A percentile compares a stretch with the other conserved stretches of the same genome.
Conservation (phyloP, 2,888 invertebrate genomes). For the Ferrisia virgata region DNA sequence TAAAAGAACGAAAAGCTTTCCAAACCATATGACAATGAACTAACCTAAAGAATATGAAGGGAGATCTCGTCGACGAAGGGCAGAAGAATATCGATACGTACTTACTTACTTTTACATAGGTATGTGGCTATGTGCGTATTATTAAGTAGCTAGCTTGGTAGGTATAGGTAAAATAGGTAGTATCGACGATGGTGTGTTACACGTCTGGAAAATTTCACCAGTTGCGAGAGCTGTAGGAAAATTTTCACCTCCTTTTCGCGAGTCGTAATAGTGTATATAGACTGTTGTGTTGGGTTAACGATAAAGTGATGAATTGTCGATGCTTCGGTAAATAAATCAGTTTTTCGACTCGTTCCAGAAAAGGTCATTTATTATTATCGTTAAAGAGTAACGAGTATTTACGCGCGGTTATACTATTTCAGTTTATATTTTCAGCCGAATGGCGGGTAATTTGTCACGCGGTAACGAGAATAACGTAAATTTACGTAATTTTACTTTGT, state of each 20-base stretch:
- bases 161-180: neutral
- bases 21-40: neutral
- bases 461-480: constrained; percentile 5
- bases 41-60: neutral
- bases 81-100: neutral
- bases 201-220: neutral
- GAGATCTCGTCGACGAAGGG: neutral
- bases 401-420: constrained; percentile 25
- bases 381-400: constrained; percentile 28
- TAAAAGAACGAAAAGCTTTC: neutral
- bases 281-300: neutral
- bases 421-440: constrained; percentile 8
- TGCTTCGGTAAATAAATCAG: constrained; percentile 21
- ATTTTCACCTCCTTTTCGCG: neutral
- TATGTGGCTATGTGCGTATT: neutral
- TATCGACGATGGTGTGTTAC: neutral
- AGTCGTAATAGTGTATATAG: too few species aligned
- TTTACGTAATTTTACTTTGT: constrained; percentile 16
- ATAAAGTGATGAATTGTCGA: neutral
- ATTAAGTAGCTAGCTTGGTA: too few species aligned
- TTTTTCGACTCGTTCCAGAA: constrained; percentile 20
- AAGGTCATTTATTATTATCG: constrained; percentile 26
- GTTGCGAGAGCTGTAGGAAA: neutral
- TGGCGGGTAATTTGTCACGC: neutral
- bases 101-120: too few species aligned